Evolutionary conservation across 2,113 vertebrate genomes (phyloP).

Genomic region (Panthera leo): DNA sequence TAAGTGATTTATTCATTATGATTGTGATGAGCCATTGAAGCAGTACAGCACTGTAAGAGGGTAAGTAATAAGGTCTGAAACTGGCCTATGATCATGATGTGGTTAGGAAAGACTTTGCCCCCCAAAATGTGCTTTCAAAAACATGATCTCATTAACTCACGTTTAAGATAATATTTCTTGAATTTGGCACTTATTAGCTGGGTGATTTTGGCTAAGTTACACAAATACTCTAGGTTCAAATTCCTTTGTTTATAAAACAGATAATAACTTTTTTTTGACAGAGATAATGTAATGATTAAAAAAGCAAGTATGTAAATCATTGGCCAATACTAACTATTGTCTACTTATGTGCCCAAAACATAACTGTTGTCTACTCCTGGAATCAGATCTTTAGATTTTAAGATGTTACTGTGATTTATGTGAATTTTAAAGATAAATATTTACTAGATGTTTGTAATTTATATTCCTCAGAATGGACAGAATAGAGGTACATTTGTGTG

Average conservation of each 20-base stretch:
- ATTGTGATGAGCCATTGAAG: background rate
- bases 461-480: slow-evolving; percentile 5
- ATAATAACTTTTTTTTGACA: background rate
- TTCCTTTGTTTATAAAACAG: background rate
- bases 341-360: background rate
- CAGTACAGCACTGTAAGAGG: background rate
- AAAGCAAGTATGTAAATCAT: background rate
- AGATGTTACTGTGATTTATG: background rate
- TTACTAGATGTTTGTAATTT: slow-evolving; percentile 38
- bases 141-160: background rate
- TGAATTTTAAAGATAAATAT: slow-evolving; percentile 17
- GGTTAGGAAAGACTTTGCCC: background rate
- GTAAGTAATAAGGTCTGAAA: background rate
- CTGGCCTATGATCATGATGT: background rate
- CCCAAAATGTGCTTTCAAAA: background rate
- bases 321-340: background rate
- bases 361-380: background rate
- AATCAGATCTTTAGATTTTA: background rate
- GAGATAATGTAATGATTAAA: background rate
- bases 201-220: background rate
- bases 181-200: background rate
- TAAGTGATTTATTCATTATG: background rate
- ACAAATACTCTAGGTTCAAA: background rate
- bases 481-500: background rate
- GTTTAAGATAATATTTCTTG: background rate